These are phyloP conservation scores for Helostoma temminkii DNA, from an alignment of 2,797 vertebrate genomes.

Conservation along the genomic window DNA sequence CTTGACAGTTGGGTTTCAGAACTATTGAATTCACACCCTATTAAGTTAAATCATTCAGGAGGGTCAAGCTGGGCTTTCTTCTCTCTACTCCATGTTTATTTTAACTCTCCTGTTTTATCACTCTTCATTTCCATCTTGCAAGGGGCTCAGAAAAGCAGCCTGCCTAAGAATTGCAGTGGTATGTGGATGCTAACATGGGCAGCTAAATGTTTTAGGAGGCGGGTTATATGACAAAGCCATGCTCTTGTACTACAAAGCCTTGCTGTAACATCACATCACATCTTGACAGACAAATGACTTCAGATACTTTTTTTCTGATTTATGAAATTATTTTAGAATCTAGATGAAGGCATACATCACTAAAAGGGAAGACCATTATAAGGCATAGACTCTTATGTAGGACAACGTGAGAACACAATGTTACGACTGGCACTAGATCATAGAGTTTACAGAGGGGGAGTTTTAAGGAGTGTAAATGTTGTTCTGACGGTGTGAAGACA, in stretches of 20 bases:
- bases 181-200: constrained; percentile 45
- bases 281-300: constrained; percentile 18
- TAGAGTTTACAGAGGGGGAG: constrained; percentile 22
- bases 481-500: constrained; percentile 31
- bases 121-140: constrained; percentile 40
- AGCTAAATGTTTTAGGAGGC: constrained; percentile 68
- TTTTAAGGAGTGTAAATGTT: constrained; percentile 23
- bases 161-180: constrained; percentile 3
- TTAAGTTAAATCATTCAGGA: constrained; percentile 53
- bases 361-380: neutral
- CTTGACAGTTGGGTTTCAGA: constrained; percentile 63
- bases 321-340: constrained; percentile 31
- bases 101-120: constrained; percentile 46
- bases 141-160: constrained; percentile 14
- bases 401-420: constrained; percentile 3
- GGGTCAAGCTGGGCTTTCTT: constrained; percentile 47
- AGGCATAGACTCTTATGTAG: neutral
- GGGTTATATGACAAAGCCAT: constrained; percentile 41
- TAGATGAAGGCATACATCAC: constrained; percentile 27
- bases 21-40: constrained; percentile 64
- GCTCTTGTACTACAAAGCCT: constrained; percentile 52
- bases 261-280: constrained; percentile 16
- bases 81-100: constrained; percentile 26
- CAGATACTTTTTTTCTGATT: constrained; percentile 10
- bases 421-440: constrained; percentile 19